Evolutionary conservation across 2,113 vertebrate genomes (phyloP), one percentile per base, ranked within the genome.

Genomic region (Pterocles burchelli): DNA sequence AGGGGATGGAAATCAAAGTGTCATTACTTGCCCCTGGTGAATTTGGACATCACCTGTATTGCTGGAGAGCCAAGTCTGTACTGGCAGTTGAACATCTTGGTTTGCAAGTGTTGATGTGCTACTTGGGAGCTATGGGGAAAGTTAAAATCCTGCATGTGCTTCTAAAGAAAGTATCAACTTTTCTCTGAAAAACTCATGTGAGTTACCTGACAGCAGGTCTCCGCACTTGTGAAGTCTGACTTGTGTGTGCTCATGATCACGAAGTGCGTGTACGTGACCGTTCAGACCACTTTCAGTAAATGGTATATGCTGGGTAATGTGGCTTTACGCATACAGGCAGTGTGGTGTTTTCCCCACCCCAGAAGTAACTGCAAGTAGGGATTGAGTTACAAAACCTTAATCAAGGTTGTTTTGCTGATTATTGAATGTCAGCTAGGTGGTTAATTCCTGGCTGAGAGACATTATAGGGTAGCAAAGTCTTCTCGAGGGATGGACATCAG

Each of bases 221-320:
- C 29, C 68, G 31, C 71, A 51, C 45, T 67, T 29, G 3, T 5
- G 3, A 49, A 71, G 20, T 9, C 48, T 72, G 73, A 20, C 22
- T 38, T 38, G 52, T 28, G n/a, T 61, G 43, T 24, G 5, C 22
- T 31, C 9, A 2, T 20, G 13, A 68, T 41, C n/a, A 5, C 46
- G 9, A n/a, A 41, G 62, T 63, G 25, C 0, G 0, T 7, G 34
- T 15, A 3, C 1, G 0, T 24, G 63, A 12, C 29, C 52, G 6
- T 78, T 36, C 45, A 57, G 49, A 17, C 13, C 34, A 29, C 41
- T 70, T 79, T n/a, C 52, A 33, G 24, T 28, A 12, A 5, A 4
- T 13, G 5, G 3, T 22, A 2, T 41, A 1, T 71, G 4, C 2
- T 74, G 63, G 34, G 58, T 31, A 29, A 57, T 9, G 58, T 36